phyloP scores from a whole-genome alignment of 2,113 vertebrate species.

The Pogona vitticeps region DNA sequence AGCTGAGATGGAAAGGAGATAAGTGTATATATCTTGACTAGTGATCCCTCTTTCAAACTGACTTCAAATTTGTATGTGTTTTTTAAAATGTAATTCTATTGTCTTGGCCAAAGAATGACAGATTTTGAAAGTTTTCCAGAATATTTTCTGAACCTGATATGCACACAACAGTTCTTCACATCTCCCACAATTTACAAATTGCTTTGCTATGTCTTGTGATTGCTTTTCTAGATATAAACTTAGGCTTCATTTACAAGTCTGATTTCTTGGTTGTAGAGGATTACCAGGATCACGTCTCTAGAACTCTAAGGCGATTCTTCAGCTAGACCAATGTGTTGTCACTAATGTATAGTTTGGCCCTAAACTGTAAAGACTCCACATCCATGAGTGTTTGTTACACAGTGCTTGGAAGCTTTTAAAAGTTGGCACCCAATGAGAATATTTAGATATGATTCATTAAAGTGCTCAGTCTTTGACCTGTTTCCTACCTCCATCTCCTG shows the following conservation, averaged over 20 bases:
- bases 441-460: slow-evolving; percentile 6
- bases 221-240: too few relatives aligned
- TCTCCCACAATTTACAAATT: too few relatives aligned
- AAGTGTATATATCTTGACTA: neutral
- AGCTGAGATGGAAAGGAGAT: neutral
- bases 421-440: neutral
- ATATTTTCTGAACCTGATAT: neutral
- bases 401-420: slow-evolving; percentile 20
- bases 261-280: too few relatives aligned
- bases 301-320: too few relatives aligned
- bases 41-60: neutral
- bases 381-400: neutral
- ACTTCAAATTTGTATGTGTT: neutral
- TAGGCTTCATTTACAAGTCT: too few relatives aligned
- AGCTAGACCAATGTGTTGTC: too few relatives aligned
- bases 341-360: too few relatives aligned
- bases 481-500: neutral
- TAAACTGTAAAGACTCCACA: neutral
- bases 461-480: slow-evolving; percentile 38
- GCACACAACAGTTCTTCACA: neutral
- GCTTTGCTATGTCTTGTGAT: too few relatives aligned
- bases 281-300: too few relatives aligned
- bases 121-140: neutral
- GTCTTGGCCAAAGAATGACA: neutral
- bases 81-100: neutral